These are phyloP conservation scores for Dendropsophus ebraccatus DNA, from an alignment of 2,113 vertebrate species.

Conservation along the genomic window DNA sequence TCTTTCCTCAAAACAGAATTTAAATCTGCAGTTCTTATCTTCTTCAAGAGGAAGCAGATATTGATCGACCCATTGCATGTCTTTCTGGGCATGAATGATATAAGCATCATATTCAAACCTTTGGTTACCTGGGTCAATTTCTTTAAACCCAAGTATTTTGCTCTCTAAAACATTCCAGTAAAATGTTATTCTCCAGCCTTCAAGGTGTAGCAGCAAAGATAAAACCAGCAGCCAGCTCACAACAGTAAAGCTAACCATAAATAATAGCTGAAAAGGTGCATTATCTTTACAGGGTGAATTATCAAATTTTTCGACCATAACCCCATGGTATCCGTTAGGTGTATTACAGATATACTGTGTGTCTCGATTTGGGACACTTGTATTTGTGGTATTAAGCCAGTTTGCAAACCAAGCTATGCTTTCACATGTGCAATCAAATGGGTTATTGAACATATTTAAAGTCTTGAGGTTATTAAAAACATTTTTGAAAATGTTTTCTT, in stretches of 20 bases:
- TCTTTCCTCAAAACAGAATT: slow-evolving; percentile 87
- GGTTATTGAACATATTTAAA: slow-evolving; percentile 86
- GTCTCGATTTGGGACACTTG: slow-evolving; percentile 69
- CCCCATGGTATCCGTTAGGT: slow-evolving; percentile 82
- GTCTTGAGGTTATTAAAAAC: slow-evolving; percentile 76
- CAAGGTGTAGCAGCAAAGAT: slow-evolving; percentile 79
- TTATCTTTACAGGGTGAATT: slow-evolving; percentile 86
- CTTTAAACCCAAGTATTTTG: slow-evolving; percentile 83
- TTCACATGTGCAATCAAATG: slow-evolving; percentile 96
- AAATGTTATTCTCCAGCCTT: slow-evolving; percentile 92
- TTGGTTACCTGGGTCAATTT: slow-evolving; percentile 71
- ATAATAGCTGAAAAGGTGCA: slow-evolving; percentile 83
- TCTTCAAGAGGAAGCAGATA: slow-evolving; percentile 81
- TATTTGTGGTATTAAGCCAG: slow-evolving; percentile 84
- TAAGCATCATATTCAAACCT: slow-evolving; percentile 85
- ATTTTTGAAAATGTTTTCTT: slow-evolving; percentile 78
- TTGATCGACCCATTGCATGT: slow-evolving; percentile 82
- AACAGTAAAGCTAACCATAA: slow-evolving; percentile 72
- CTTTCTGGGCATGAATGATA: slow-evolving; percentile 80
- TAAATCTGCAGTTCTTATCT: slow-evolving; percentile 65
- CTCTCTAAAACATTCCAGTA: slow-evolving; percentile 87
- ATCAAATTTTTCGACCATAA: slow-evolving; percentile 79
- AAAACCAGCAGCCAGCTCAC: slow-evolving; percentile 69
- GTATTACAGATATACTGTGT: slow-evolving; percentile 89
- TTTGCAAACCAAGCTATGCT: slow-evolving; percentile 91